A percentile compares a stretch with the other conserved stretches of the same genome.
phyloP scores from a whole-genome alignment of 2,113 vertebrate species.

The Oncorhynchus kisutch region DNA sequence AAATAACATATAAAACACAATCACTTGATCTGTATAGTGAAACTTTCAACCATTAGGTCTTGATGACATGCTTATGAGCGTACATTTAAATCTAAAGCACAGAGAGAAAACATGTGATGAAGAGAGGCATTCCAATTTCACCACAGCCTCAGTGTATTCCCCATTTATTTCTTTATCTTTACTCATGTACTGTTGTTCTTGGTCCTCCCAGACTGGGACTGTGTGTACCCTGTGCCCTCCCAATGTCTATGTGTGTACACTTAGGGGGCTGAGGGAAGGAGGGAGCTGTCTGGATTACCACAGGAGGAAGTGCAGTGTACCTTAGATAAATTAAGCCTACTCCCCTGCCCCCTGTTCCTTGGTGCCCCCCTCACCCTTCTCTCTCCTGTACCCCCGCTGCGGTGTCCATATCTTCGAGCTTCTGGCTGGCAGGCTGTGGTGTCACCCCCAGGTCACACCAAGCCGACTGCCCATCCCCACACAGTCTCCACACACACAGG shows the following conservation, averaged over 20 bases:
- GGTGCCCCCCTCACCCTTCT: background rate
- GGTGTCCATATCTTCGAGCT: constrained; percentile 47
- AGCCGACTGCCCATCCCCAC: background rate
- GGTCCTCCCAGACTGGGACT: background rate
- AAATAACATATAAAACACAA: no score
- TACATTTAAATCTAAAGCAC: no score
- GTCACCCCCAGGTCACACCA: constrained; percentile 15
- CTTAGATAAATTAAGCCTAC: constrained; percentile 58
- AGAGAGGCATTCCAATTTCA: no score
- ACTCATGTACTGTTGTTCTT: background rate
- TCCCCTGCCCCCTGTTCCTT: constrained; percentile 14
- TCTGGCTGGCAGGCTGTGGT: constrained; percentile 38
- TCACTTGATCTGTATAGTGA: no score
- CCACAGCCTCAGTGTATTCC: no score
- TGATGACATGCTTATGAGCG: no score
- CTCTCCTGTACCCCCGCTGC: constrained; percentile 34
- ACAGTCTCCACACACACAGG: constrained; percentile 17
- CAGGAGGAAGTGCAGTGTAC: constrained; percentile 66
- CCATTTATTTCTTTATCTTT: no score
- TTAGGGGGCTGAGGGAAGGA: background rate
- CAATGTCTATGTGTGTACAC: background rate
- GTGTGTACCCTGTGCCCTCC: background rate
- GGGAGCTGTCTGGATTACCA: constrained; percentile 16
- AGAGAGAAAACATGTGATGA: no score
- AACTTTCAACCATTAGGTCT: no score